Evolutionary conservation across 1,140 invertebrate genomes (phyloP).

Genomic region (Brachionus plicatilis): DNA sequence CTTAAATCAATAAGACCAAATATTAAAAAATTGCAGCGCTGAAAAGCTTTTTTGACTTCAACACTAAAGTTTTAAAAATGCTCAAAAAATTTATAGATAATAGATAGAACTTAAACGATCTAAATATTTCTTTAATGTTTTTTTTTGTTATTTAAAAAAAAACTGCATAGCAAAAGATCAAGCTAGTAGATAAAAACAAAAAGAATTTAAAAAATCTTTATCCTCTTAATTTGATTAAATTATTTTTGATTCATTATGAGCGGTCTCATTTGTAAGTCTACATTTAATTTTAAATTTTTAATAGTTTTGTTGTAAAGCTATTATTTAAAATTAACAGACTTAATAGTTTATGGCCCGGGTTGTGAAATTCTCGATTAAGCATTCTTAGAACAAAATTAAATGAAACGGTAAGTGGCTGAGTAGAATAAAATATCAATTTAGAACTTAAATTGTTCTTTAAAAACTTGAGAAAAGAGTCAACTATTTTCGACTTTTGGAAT

Average conservation of each 20-base stretch:
- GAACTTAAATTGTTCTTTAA: not conserved
- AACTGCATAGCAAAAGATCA: not conserved
- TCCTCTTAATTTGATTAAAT: not conserved
- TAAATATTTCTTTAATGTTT: not conserved
- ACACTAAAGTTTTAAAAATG: not conserved
- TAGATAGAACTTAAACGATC: not conserved
- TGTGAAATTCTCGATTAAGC: not conserved
- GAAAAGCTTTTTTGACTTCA: not conserved
- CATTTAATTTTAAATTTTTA: not conserved
- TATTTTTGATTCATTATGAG: not conserved
- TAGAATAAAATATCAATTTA: not conserved
- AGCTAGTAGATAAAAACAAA: no score
- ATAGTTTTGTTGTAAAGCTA: not conserved
- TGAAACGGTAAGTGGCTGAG: not conserved
- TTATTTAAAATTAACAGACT: not conserved
- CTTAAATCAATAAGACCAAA: not conserved
- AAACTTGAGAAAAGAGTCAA: not conserved
- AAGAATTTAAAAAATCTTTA: not conserved
- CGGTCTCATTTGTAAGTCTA: not conserved
- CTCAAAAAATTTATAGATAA: not conserved
- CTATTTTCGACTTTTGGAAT: not conserved
- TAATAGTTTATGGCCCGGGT: not conserved
- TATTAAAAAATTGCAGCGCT: not conserved
- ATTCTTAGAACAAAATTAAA: not conserved
- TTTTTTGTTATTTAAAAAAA: not conserved